These are phyloP conservation scores for Zalophus californianus DNA, from an alignment of 2,797 vertebrate species.

Conservation along the genomic window DNA sequence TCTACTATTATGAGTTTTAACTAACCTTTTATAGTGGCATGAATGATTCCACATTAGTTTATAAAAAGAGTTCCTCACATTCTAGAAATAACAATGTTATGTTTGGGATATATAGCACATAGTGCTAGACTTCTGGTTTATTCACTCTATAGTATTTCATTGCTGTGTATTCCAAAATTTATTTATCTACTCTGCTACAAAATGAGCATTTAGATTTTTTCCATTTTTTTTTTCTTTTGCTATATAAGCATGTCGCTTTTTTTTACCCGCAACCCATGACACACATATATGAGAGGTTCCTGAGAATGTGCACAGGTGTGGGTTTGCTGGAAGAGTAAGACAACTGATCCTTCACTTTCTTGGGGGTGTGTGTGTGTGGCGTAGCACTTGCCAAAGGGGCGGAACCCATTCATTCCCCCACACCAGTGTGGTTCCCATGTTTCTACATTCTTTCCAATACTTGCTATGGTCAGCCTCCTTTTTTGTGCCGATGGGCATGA, in stretches of 20 bases:
- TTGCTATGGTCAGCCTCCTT: not conserved
- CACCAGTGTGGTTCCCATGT: not conserved
- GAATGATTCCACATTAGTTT: not conserved
- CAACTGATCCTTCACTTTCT: too few species aligned
- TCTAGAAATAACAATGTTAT: not conserved
- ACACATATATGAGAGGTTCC: not conserved
- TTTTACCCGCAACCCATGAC: not conserved
- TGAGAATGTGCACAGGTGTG: fast-evolving
- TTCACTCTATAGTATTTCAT: not conserved
- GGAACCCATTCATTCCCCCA: too few species aligned
- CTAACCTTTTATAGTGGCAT: not conserved
- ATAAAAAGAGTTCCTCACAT: not conserved
- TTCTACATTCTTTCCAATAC: not conserved
- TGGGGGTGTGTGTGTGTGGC: not conserved
- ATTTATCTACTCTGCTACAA: not conserved
- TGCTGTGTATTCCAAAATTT: not conserved
- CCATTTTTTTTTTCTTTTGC: not conserved
- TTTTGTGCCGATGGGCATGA: not conserved
- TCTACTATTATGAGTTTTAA: not conserved
- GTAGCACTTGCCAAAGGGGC: not conserved
- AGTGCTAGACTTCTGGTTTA: not conserved
- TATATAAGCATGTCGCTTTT: not conserved
- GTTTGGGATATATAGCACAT: not conserved
- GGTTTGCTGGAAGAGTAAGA: not conserved
- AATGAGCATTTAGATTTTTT: not conserved